Conservation (phyloP, 2,113 vertebrate species). For the Pelvicachromis taeniatus region DNA sequence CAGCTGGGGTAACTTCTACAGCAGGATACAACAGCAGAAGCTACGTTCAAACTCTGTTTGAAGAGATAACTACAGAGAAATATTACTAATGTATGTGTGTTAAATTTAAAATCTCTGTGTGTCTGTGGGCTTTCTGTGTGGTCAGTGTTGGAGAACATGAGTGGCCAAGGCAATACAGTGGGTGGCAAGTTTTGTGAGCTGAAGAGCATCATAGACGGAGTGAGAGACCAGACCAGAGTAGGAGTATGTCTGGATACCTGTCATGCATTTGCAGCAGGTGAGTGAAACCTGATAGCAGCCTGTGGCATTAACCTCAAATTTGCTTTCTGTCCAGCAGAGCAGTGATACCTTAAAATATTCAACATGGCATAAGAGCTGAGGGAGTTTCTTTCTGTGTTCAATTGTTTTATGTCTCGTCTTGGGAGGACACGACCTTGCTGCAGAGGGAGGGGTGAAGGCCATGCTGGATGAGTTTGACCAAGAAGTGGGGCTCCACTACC, state of each 20-base stretch:
- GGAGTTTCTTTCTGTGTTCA: neutral
- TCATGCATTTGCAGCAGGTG: constrained; percentile 79
- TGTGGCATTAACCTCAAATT: neutral
- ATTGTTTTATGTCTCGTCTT: neutral
- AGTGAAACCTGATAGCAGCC: neutral
- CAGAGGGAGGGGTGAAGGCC: constrained; percentile 65
- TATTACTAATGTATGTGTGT: neutral
- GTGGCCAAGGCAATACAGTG: constrained; percentile 75
- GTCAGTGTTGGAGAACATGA: constrained; percentile 80
- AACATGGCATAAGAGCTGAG: neutral
- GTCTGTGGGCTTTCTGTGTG: neutral
- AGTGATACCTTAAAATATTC: neutral
- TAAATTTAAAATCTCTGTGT: neutral
- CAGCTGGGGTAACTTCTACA: neutral
- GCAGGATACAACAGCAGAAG: neutral
- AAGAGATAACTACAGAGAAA: neutral
- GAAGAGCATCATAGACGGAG: constrained; percentile 70
- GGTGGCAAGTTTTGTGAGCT: constrained; percentile 75
- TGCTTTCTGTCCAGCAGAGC: neutral
- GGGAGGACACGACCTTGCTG: constrained; percentile 73
- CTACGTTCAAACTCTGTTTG: neutral
- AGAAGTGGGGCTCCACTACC: constrained; percentile 71
- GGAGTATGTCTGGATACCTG: constrained; percentile 80
- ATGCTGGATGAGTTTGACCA: constrained; percentile 74
- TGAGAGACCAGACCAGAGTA: constrained; percentile 72